Conservation (phyloP, 2,797 vertebrate genomes). For the Cyclopterus lumpus region DNA sequence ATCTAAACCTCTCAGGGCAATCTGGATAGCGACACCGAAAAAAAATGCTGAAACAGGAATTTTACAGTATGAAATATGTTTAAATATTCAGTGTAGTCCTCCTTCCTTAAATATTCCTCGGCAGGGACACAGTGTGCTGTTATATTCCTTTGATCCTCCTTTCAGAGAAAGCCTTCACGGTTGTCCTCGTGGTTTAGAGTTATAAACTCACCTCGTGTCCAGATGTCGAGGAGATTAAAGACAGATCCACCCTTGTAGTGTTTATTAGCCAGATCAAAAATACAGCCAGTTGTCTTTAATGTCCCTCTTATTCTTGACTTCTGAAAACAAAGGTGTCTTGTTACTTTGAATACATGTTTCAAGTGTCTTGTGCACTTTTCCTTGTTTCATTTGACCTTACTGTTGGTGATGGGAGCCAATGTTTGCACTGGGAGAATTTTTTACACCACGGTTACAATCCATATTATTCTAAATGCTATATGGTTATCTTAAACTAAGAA, state of each 20-base stretch:
- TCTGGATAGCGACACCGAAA: conserved; percentile 16
- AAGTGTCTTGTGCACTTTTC: conserved; percentile 21
- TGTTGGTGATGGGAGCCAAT: conserved; percentile 14
- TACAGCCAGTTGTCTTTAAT: conserved; percentile 26
- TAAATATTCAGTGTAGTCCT: conserved; percentile 17
- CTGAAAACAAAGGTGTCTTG: conserved; percentile 24
- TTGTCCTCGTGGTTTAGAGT: conserved; percentile 30
- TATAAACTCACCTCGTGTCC: conserved; percentile 9
- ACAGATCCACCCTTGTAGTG: conserved; percentile 1
- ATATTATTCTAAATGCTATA: neutral
- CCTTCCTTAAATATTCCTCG: conserved; percentile 3
- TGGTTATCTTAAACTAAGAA: neutral
- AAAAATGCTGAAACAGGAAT: conserved; percentile 12
- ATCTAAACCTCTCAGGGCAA: conserved; percentile 53
- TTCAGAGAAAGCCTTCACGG: neutral
- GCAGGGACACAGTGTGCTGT: conserved; percentile 9
- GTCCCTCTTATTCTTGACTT: conserved; percentile 9
- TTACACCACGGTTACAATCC: conserved; percentile 1
- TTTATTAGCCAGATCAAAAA: conserved; percentile 41
- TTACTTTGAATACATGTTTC: conserved; percentile 26
- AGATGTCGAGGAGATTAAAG: conserved; percentile 14
- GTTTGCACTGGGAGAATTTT: conserved; percentile 30
- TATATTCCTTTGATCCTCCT: conserved; percentile 2
- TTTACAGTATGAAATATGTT: neutral
- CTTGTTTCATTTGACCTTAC: conserved; percentile 23